Percentiles rank a stretch among this genome's conserved stretches.
These are phyloP conservation scores for Glyphotaelius pellucidus DNA, from an alignment of 2,888 invertebrate species.

Conservation along the genomic window DNA sequence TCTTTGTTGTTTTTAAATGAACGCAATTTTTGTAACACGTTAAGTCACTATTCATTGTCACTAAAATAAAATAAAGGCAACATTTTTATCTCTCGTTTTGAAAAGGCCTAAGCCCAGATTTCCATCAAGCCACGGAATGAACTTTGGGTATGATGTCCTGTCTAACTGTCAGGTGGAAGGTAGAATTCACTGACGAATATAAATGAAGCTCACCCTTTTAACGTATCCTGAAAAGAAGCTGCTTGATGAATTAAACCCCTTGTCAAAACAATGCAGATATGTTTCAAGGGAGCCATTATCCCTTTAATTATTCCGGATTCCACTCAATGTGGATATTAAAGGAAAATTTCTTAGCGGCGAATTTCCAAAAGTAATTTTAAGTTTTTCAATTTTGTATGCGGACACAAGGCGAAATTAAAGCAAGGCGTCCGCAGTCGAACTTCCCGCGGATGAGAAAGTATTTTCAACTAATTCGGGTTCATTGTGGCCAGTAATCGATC, in stretches of 20 bases:
- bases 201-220: not conserved
- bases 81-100: not conserved
- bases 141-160: not conserved
- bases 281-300: not conserved
- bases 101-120: not conserved
- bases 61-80: not conserved
- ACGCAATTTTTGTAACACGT: not conserved
- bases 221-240: not conserved
- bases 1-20: not conserved
- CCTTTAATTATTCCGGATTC: not conserved
- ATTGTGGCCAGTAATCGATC: conserved; percentile 12
- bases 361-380: conserved; percentile 37
- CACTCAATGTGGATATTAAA: not conserved
- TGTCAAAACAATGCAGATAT: not conserved
- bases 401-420: conserved; percentile 24
- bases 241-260: not conserved
- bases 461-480: not conserved
- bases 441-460: not conserved
- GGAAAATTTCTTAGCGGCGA: not conserved
- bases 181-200: conserved; percentile 2
- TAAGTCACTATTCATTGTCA: not conserved
- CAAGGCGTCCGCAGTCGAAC: not conserved
- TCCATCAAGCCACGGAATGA: not conserved
- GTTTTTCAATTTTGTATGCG: conserved; percentile 34
- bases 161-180: not conserved